Base-by-base conservation (phyloP, 2,888 invertebrate genomes). In the Phyllotreta striolata region DNA sequence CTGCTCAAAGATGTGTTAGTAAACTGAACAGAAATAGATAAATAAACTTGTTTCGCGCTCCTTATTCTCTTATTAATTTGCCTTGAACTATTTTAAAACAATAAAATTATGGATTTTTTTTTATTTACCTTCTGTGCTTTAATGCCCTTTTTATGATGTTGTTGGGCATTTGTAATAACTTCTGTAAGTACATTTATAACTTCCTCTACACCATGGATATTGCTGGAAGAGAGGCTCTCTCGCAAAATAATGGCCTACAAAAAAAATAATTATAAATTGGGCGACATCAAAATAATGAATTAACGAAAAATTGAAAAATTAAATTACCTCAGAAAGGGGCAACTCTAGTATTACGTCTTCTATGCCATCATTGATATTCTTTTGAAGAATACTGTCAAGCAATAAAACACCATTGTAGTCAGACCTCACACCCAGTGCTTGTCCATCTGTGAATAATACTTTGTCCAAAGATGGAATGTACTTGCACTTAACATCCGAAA, bases 381-480 rank as follows among this genome's bases (percentile, higher is more conserved):
- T 89, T 83, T 96, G 96, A 64, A 96, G 85, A 74, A 94, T 91
- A 56, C 95, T 94, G 79, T 95, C 95, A 74, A 96, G 84, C 63
- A 96, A 84, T 57, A 96, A 84, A 59, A 95, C 93, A 67, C 96
- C 95, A 84, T 95, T 95, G 81, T 95, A 93, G 81, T 96, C 95
- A 61, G 92, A 91, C 65, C 96, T 88, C 66, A 94, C 89, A 69
- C 95, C 93, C 72, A 96, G 85, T 68, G 90, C 89, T 76, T 87
- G 87, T 71, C 89, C 90, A 84, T 95, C 92, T 83, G 92, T 91
- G 76, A 94, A 89, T 73, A 95, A 86, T 72, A 95, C 88, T 79
- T 92, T 89, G 81, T 95, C 95, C 77, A 91, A 88, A 66, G 90
- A 89, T 68, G 89, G 84, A 80, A 91, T 87, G 80, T 92, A 92